Base-by-base conservation (phyloP, 2,797 vertebrate genomes). In the Clarias pachynema region DNA sequence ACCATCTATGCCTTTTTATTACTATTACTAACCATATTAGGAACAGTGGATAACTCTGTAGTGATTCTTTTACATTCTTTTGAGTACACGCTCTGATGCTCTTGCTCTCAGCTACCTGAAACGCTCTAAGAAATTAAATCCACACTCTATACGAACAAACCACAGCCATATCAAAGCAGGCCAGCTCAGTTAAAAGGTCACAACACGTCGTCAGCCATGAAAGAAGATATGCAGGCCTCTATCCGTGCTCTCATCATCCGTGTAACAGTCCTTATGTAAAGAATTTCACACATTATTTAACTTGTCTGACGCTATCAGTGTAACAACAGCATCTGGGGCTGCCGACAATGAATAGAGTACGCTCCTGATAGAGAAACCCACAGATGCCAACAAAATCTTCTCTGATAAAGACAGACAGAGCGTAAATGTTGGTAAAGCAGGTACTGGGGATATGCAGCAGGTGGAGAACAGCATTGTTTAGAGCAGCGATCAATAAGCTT, bases 201-300 rank as follows among this genome's bases (percentile, higher is more conserved):
- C 92, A 92, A 93, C 91, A 93, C 87, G 90, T 85, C 29, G 80
- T 81, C 86, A 87, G 88, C 80, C 83, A 83, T 91, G 88, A 94
- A 91, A 88, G 87, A 91, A 93, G 92, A 93, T 90, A 91, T 93
- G 90, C 88, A 90, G 91, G 92, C 90, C 91, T 88, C 78, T 90
- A 93, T 94, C 92, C 91, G 77, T 88, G 90, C 40, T 60, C 89
- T 85, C 82, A 84, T 91, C 93, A 93, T 89, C 93, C 93, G 89
- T 93, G 93, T 93, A 93, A 92, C 91, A 81, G 87, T 86, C 88
- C 92, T 93, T 91, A 95, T 94, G 93, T 93, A 91, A 93, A 88
- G 90, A 93, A 95, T 95, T 94, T 95, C 94, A 95, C 95, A 95
- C 94, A 95, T 95, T 95, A 94, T 95, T 95, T 94, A 94, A 95